A percentile compares a stretch with the other conserved stretches of the same genome.
phyloP scores from a whole-genome alignment of 2,797 vertebrate species.

The Enteromius mattozi region DNA sequence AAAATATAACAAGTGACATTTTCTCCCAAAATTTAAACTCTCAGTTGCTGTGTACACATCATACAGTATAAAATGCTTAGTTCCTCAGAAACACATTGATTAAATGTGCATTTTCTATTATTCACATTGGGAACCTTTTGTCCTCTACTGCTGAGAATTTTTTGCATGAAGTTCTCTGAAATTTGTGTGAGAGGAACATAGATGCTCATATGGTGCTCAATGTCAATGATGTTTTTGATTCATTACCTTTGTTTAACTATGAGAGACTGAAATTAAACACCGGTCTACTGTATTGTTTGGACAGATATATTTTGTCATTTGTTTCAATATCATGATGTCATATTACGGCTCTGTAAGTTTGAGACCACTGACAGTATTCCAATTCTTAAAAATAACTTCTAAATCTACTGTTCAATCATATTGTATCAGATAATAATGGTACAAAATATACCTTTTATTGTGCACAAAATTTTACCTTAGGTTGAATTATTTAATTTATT shows the following conservation, averaged over 20 bases:
- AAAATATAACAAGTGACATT: neutral
- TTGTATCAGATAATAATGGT: neutral
- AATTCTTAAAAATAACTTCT: neutral
- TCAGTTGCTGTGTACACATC: slow-evolving; percentile 22
- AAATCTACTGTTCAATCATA: neutral
- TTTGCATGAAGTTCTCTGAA: slow-evolving; percentile 44
- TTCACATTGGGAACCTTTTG: slow-evolving; percentile 20
- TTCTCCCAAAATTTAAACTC: slow-evolving; percentile 5
- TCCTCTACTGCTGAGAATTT: slow-evolving; percentile 22
- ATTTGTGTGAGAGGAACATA: slow-evolving; percentile 64
- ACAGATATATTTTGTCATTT: slow-evolving; percentile 61
- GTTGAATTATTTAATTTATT: neutral
- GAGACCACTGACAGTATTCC: neutral
- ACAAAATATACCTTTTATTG: neutral
- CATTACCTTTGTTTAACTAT: slow-evolving; percentile 50
- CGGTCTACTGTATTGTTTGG: slow-evolving; percentile 61
- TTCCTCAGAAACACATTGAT: slow-evolving; percentile 11
- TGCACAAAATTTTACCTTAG: neutral
- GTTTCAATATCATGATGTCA: slow-evolving; percentile 60
- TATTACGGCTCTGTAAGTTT: slow-evolving; percentile 56
- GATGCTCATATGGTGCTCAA: slow-evolving; percentile 63
- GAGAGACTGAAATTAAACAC: slow-evolving; percentile 62
- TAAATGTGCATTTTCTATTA: slow-evolving; percentile 37
- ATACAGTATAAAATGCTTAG: neutral
- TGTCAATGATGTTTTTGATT: slow-evolving; percentile 57